These are phyloP conservation scores for Epistrophe grossulariae DNA, from an alignment of 2,888 invertebrate species.

Conservation along the genomic window DNA sequence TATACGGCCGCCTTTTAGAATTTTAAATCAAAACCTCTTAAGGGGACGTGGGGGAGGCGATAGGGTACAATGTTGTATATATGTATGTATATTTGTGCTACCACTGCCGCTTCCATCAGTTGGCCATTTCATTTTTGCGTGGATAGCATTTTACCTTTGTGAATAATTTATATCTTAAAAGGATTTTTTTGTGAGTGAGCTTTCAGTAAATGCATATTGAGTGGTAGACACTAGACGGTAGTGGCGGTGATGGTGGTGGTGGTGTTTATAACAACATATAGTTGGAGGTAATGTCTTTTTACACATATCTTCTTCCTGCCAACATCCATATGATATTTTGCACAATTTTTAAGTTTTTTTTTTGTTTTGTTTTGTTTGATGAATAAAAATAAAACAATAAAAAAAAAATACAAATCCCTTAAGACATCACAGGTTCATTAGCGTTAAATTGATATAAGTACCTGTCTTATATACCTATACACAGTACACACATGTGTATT, in stretches of 20 bases:
- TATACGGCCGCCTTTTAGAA: conserved; percentile 66
- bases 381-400: conserved; percentile 2
- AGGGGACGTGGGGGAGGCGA: background rate
- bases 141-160: conserved; percentile 74
- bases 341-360: background rate
- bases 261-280: conserved; percentile 50
- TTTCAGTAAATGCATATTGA: conserved; percentile 74
- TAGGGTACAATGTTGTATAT: background rate
- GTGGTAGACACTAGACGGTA: no score
- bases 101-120: conserved; percentile 26
- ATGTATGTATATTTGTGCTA: conserved; percentile 7
- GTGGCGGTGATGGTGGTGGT: conserved; percentile 12
- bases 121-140: conserved; percentile 75
- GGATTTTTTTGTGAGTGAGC: conserved; percentile 72
- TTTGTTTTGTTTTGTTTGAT: conserved; percentile 3
- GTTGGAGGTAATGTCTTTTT: conserved; percentile 72
- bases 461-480: background rate
- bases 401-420: conserved; percentile 19
- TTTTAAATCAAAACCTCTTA: conserved; percentile 72
- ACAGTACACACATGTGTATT: background rate
- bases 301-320: conserved; percentile 32
- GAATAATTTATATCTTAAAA: conserved; percentile 76
- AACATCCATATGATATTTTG: background rate
- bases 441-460: conserved; percentile 53
- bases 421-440: conserved; percentile 50